Conservation (phyloP, 1,140 invertebrate genomes). For the Bactericera cockerelli region DNA sequence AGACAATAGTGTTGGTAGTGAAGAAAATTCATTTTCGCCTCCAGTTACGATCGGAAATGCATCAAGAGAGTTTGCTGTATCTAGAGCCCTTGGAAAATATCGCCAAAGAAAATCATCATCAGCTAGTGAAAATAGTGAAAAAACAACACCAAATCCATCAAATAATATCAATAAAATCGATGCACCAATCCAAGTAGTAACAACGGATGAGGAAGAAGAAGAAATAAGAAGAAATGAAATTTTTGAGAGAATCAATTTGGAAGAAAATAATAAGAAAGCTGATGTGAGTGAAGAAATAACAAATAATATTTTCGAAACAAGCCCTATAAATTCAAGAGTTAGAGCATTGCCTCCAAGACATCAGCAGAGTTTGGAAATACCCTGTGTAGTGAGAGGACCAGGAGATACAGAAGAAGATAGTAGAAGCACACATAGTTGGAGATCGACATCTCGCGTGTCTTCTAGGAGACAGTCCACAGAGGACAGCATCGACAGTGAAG, state of each 20-base stretch:
- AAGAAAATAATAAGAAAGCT: constrained; percentile 19
- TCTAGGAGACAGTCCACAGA: constrained; percentile 78
- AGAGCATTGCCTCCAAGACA: constrained; percentile 37
- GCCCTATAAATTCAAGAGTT: not conserved
- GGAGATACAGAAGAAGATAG: constrained; percentile 56
- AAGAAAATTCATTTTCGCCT: constrained; percentile 28
- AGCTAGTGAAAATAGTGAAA: constrained; percentile 16
- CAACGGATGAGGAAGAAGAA: constrained; percentile 21
- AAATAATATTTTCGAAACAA: not conserved
- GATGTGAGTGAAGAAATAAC: not conserved
- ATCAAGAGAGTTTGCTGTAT: constrained; percentile 69
- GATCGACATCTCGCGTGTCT: constrained; percentile 69
- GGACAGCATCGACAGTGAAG: constrained; percentile 82
- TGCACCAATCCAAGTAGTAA: constrained; percentile 18
- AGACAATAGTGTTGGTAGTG: constrained; percentile 28
- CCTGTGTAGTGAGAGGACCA: constrained; percentile 38
- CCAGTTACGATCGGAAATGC: constrained; percentile 40
- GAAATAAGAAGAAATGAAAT: constrained; percentile 22
- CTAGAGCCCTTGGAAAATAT: constrained; percentile 64
- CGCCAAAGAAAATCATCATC: constrained; percentile 43
- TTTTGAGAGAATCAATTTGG: constrained; percentile 21
- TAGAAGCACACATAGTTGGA: constrained; percentile 66
- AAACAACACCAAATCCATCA: constrained; percentile 7
- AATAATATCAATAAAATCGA: constrained; percentile 14
- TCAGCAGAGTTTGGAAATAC: constrained; percentile 66